Conservation (phyloP, 2,797 vertebrate species). For the Vireo griseus region DNA sequence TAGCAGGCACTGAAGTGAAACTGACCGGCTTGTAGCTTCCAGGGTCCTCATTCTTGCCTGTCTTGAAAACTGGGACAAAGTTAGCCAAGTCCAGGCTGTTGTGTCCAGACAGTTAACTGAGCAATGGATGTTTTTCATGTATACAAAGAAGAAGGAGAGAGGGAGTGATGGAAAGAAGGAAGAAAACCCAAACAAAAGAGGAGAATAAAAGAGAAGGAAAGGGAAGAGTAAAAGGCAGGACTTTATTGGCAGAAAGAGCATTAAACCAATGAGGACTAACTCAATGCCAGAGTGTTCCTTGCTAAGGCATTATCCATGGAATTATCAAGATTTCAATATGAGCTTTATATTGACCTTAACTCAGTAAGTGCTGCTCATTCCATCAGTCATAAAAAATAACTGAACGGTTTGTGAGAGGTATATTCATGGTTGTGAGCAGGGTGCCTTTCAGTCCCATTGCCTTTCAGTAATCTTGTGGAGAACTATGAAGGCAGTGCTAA, state of each 20-base stretch:
- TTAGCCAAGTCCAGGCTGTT: background rate
- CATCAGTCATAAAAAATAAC: background rate
- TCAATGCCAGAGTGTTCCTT: background rate
- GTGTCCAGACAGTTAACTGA: background rate
- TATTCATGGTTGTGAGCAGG: background rate
- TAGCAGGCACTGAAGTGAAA: background rate
- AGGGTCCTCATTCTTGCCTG: background rate
- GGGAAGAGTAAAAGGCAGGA: accelerated
- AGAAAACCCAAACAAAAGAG: background rate
- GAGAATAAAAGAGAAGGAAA: background rate
- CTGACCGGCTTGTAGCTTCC: background rate
- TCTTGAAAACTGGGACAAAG: background rate
- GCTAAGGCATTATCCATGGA: background rate
- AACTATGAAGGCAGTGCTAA: background rate
- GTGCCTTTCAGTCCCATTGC: background rate
- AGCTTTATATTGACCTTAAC: background rate
- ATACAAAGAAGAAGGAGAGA: background rate
- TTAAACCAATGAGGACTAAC: background rate
- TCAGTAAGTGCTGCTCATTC: background rate
- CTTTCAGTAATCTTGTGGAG: background rate
- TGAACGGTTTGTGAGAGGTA: background rate
- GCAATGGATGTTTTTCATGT: background rate
- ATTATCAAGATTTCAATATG: background rate
- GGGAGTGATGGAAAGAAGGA: background rate
- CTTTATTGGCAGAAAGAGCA: background rate